These are phyloP conservation scores for Myotis vivesi DNA, from an alignment of 2,797 vertebrate genomes.

Conservation along the genomic window DNA sequence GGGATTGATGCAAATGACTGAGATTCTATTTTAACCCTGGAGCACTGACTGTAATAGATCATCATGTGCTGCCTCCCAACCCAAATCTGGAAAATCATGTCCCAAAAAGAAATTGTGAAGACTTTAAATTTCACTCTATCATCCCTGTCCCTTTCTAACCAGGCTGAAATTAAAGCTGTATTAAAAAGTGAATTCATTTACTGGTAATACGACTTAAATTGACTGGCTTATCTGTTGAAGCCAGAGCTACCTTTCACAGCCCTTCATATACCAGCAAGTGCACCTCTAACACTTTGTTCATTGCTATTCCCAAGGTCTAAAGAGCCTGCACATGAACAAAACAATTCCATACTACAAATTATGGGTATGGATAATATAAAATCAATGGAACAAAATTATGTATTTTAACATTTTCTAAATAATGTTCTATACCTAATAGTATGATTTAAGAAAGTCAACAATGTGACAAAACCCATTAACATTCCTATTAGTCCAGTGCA, in stretches of 20 bases:
- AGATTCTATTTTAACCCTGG: conserved; percentile 58
- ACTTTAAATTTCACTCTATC: conserved; percentile 75
- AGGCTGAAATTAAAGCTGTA: conserved; percentile 81
- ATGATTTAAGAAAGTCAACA: conserved; percentile 60
- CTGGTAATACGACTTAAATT: conserved; percentile 77
- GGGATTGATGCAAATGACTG: neutral
- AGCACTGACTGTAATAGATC: conserved; percentile 36
- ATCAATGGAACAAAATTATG: conserved; percentile 55
- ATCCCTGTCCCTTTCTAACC: conserved; percentile 43
- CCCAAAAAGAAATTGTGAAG: conserved; percentile 77
- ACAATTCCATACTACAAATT: conserved; percentile 60
- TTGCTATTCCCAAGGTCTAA: conserved; percentile 8
- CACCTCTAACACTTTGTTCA: conserved; percentile 54
- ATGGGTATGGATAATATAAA: conserved; percentile 47
- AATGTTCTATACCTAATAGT: conserved; percentile 49
- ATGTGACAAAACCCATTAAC: conserved; percentile 27
- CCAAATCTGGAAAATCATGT: conserved; percentile 73
- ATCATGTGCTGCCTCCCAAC: conserved; percentile 61
- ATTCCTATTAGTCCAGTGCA: conserved; percentile 16
- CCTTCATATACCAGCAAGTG: conserved; percentile 63
- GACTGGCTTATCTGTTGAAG: conserved; percentile 83
- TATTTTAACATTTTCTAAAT: conserved; percentile 67
- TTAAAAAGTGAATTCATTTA: conserved; percentile 81
- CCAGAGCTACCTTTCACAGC: conserved; percentile 80
- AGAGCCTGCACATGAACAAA: conserved; percentile 57